Evolutionary conservation across 1,140 invertebrate genomes (phyloP).

Genomic region (Bursaphelenchus mucronatus): DNA sequence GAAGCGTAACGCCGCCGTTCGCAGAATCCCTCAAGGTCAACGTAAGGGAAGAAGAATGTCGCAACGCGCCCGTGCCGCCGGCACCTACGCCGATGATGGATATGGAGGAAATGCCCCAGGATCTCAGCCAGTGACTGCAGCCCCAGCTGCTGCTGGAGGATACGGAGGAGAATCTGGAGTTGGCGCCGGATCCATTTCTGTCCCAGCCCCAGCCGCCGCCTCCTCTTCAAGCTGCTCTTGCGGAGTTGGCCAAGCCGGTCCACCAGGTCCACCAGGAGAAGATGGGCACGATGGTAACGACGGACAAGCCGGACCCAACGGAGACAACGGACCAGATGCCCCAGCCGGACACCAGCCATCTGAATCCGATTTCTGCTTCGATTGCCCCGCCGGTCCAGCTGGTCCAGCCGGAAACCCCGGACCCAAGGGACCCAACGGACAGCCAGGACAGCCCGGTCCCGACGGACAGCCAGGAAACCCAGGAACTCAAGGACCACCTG

Average conservation of each 20-base stretch:
- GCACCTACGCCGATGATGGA: not conserved
- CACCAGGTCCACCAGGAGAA: not conserved
- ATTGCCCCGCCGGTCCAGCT: conserved; percentile 23
- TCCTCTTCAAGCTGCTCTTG: conserved; percentile 15
- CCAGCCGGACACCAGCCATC: conserved; percentile 23
- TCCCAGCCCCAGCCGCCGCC: not conserved
- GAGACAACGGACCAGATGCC: conserved; percentile 25
- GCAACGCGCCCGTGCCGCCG: not conserved
- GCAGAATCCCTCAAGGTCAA: conserved; percentile 1
- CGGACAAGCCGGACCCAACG: conserved; percentile 5
- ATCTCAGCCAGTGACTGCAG: not conserved
- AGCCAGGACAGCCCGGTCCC: no score
- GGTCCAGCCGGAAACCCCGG: not conserved
- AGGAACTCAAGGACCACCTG: no score
- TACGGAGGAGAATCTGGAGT: conserved; percentile 15
- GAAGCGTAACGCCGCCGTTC: conserved; percentile 10
- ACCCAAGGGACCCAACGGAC: no score
- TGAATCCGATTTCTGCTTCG: conserved; percentile 31
- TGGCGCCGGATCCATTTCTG: not conserved
- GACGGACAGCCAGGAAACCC: no score
- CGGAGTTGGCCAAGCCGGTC: conserved; percentile 19
- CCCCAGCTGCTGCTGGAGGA: conserved; percentile 7
- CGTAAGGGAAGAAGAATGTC: not conserved
- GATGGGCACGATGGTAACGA: conserved; percentile 17
- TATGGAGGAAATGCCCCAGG: conserved; percentile 9